Conservation (phyloP, 1,140 invertebrate genomes). For the Gonioctena quinquepunctata region DNA sequence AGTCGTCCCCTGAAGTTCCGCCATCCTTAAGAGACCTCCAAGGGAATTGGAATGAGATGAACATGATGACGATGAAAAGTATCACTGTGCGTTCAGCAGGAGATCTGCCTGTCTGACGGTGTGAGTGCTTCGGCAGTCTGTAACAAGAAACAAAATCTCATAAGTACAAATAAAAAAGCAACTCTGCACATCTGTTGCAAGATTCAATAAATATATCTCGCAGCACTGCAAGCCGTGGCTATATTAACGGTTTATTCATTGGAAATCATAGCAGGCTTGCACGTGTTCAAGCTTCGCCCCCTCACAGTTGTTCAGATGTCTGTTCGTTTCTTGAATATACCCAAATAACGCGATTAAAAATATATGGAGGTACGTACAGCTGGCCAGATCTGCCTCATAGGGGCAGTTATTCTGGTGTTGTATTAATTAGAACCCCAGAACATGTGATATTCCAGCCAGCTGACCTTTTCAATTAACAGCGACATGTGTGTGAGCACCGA, state of each 20-base stretch:
- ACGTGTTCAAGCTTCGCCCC: slow-evolving; percentile 12
- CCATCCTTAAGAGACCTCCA: background rate
- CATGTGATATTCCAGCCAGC: slow-evolving; percentile 27
- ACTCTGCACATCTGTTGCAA: slow-evolving; percentile 7
- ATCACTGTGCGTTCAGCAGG: slow-evolving; percentile 35
- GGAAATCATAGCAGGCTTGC: slow-evolving; percentile 14
- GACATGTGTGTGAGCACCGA: slow-evolving; percentile 17
- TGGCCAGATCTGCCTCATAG: slow-evolving; percentile 25
- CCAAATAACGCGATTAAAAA: slow-evolving; percentile 12
- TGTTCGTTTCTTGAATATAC: slow-evolving; percentile 8
- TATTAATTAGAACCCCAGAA: slow-evolving; percentile 35
- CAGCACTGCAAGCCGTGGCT: background rate
- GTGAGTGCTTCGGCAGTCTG: slow-evolving; percentile 52
- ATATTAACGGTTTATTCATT: slow-evolving; percentile 17
- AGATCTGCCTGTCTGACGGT: slow-evolving; percentile 47
- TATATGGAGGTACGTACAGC: slow-evolving; percentile 16
- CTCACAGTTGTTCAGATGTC: slow-evolving; percentile 1
- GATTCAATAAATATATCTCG: slow-evolving; percentile 8
- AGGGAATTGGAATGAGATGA: slow-evolving; percentile 39
- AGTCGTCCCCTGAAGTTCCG: slow-evolving; percentile 15
- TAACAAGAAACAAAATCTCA: slow-evolving; percentile 43
- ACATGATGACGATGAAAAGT: slow-evolving; percentile 13
- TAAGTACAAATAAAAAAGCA: background rate
- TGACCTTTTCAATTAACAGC: slow-evolving; percentile 31
- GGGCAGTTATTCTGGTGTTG: slow-evolving; percentile 30